phyloP scores from a whole-genome alignment of 2,888 invertebrate genomes.

The Emmelina monodactyla region DNA sequence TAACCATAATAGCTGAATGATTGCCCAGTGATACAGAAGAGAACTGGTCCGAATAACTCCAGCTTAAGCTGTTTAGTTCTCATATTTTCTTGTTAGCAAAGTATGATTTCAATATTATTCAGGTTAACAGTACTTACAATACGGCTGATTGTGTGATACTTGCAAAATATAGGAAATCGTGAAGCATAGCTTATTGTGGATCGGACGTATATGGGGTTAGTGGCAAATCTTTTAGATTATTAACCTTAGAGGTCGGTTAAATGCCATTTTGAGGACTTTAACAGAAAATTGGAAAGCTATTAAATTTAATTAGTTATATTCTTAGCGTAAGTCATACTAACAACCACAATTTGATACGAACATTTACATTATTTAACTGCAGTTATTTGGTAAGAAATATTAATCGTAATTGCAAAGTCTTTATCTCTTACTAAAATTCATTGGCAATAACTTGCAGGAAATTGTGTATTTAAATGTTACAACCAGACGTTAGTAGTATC shows the following conservation, averaged over 20 bases:
- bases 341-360: no score
- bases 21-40: constrained; percentile 4
- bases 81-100: background rate
- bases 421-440: no score
- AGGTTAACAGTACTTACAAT: no score
- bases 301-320: constrained; percentile 34
- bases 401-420: no score
- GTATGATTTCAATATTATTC: constrained; percentile 29
- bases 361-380: no score
- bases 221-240: constrained; percentile 26
- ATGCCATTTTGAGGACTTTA: constrained; percentile 29
- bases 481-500: no score
- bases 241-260: constrained; percentile 30
- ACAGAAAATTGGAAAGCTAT: constrained; percentile 34
- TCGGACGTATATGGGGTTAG: constrained; percentile 38
- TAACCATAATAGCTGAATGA: constrained; percentile 25
- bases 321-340: no score
- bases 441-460: no score
- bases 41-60: background rate
- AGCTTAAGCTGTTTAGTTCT: background rate
- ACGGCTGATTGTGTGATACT: no score
- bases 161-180: constrained; percentile 38
- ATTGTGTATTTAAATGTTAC: no score
- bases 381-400: no score
- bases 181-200: constrained; percentile 38